These are phyloP conservation scores for Hyles vespertilio DNA, from an alignment of 1,140 invertebrate species.

Conservation along the genomic window DNA sequence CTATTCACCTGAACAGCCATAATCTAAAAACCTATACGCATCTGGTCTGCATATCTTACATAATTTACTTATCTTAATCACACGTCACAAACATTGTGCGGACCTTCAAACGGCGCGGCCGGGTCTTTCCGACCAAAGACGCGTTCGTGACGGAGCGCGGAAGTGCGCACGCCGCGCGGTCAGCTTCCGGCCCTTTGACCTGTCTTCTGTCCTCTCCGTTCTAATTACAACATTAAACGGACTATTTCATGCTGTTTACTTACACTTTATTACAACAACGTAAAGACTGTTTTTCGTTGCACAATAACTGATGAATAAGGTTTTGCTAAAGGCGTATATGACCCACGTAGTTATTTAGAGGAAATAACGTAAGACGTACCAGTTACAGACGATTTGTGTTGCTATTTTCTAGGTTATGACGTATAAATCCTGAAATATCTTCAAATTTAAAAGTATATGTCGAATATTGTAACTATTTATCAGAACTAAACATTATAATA, in stretches of 20 bases:
- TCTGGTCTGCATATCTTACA: neutral
- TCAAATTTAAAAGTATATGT: too few relatives aligned
- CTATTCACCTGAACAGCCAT: too few relatives aligned
- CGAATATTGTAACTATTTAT: too few relatives aligned
- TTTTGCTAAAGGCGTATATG: conserved; percentile 19
- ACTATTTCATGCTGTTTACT: conserved; percentile 3
- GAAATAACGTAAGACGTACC: conserved; percentile 45
- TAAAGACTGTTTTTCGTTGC: conserved; percentile 29
- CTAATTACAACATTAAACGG: conserved; percentile 43
- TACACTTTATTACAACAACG: conserved; percentile 16
- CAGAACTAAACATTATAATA: too few relatives aligned
- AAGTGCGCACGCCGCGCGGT: conserved; percentile 55
- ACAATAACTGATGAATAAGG: neutral
- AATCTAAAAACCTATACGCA: too few relatives aligned
- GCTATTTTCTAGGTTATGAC: too few relatives aligned
- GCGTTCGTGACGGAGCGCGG: conserved; percentile 39
- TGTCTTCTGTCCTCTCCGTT: conserved; percentile 39
- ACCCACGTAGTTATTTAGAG: conserved; percentile 32
- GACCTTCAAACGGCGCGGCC: conserved; percentile 1
- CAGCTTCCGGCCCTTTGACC: conserved; percentile 67
- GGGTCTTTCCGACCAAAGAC: conserved; percentile 43
- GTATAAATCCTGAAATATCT: too few relatives aligned
- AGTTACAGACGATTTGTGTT: neutral
- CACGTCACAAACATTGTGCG: conserved; percentile 1
- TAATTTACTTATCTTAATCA: neutral